These are phyloP conservation scores for Caenorhabditis brenneri DNA, from an alignment of 1,140 invertebrate genomes.

Conservation along the genomic window DNA sequence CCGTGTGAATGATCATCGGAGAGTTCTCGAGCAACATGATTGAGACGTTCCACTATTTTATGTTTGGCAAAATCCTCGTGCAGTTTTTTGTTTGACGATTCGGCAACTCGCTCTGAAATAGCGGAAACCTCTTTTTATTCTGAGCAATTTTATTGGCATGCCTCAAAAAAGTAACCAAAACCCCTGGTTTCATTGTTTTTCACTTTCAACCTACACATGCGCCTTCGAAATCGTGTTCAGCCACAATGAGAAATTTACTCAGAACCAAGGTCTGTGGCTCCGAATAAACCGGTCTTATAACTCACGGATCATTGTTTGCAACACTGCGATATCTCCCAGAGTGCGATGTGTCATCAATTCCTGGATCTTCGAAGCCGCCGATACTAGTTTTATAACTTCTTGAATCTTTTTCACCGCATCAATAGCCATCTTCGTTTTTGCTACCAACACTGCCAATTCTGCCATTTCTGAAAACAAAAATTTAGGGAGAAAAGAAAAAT, in stretches of 20 bases:
- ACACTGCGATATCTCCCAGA: background rate
- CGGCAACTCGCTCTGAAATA: background rate
- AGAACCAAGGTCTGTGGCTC: no score
- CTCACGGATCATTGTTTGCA: background rate
- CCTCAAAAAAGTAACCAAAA: no score
- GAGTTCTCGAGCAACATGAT: background rate
- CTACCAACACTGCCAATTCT: no score
- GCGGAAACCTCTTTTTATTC: no score
- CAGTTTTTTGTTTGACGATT: background rate
- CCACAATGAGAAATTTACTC: no score
- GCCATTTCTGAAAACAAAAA: no score
- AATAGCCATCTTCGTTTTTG: background rate
- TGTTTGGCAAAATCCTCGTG: background rate
- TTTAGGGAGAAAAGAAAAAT: no score
- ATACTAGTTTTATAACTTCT: background rate
- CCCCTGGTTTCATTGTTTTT: no score
- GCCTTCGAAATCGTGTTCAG: no score
- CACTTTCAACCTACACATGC: no score
- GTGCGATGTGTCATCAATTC: constrained; percentile 1
- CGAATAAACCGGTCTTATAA: no score
- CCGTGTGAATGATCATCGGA: background rate
- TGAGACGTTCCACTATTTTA: background rate
- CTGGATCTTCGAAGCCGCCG: background rate
- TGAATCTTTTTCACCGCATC: background rate
- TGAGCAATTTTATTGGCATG: no score